Evolutionary conservation across 1,140 invertebrate genomes (phyloP).

Genomic region (Apis laboriosa): DNA sequence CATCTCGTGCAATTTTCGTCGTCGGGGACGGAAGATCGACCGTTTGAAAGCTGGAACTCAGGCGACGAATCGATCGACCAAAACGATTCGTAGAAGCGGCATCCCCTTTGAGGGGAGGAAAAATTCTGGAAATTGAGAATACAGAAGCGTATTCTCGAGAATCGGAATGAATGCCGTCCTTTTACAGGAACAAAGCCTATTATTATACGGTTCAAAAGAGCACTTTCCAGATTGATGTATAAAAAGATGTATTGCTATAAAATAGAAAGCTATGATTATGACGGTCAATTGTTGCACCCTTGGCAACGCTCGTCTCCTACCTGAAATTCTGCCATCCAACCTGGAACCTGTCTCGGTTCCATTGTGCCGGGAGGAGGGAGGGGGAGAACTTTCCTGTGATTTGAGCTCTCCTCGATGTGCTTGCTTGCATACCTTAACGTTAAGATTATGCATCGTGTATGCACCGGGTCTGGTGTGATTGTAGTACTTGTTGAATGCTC

Average conservation of each 20-base stretch:
- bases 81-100: not conserved
- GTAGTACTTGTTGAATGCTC: slow-evolving; percentile 4
- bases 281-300: slow-evolving; percentile 25
- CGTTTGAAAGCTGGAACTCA: not conserved
- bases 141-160: not conserved
- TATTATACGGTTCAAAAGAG: slow-evolving; percentile 55
- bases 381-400: not conserved
- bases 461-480: too few species aligned
- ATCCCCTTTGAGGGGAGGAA: not conserved
- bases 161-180: slow-evolving; percentile 6
- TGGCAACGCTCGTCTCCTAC: not conserved
- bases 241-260: slow-evolving; percentile 47
- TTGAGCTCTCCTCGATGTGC: not conserved
- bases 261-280: slow-evolving; percentile 22
- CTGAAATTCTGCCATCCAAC: not conserved
- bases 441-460: not conserved
- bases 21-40: slow-evolving; percentile 18
- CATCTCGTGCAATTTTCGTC: slow-evolving; percentile 10
- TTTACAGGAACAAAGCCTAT: slow-evolving; percentile 41
- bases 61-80: slow-evolving; percentile 37
- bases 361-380: not conserved
- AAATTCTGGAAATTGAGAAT: slow-evolving; percentile 25
- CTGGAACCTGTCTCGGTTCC: too few species aligned
- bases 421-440: too few species aligned
- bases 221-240: slow-evolving; percentile 63